Percentiles rank a stretch among this genome's conserved stretches.
These are phyloP conservation scores for Goniozus legneri DNA, from an alignment of 1,140 invertebrate species.

Conservation along the genomic window DNA sequence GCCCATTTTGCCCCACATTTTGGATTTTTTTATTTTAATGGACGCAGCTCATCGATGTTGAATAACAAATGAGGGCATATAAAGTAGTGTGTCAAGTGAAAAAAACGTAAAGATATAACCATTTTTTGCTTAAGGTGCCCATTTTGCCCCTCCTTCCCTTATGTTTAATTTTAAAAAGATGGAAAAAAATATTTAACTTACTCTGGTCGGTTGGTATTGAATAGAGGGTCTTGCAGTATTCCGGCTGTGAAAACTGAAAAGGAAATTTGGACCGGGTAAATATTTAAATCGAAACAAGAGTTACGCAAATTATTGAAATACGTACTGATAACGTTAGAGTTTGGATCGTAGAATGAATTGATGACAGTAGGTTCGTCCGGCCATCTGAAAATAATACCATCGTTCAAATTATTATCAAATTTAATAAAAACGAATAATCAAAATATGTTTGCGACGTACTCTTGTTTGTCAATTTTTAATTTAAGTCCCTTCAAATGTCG, in stretches of 20 bases:
- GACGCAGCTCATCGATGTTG: too few relatives aligned
- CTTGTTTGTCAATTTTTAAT: not conserved
- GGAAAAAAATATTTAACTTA: not conserved
- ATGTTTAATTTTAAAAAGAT: too few relatives aligned
- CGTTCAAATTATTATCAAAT: too few relatives aligned
- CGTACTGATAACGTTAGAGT: not conserved
- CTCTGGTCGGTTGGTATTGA: not conserved
- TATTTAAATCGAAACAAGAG: constrained; percentile 7
- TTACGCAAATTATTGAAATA: not conserved
- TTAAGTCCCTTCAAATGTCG: not conserved
- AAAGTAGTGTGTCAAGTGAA: too few relatives aligned
- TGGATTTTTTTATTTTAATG: too few relatives aligned
- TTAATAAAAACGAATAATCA: too few relatives aligned
- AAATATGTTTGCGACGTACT: too few relatives aligned
- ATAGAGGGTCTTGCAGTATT: constrained; percentile 21
- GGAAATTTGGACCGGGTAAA: not conserved
- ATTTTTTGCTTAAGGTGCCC: too few relatives aligned
- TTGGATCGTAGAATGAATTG: not conserved
- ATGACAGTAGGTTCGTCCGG: not conserved
- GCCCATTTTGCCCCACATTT: too few relatives aligned
- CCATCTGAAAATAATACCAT: not conserved
- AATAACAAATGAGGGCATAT: too few relatives aligned
- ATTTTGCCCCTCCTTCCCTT: too few relatives aligned
- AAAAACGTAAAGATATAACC: too few relatives aligned
- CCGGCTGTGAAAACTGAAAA: constrained; percentile 16